phyloP scores from a whole-genome alignment of 2,888 invertebrate species.

The Phania funesta region DNA sequence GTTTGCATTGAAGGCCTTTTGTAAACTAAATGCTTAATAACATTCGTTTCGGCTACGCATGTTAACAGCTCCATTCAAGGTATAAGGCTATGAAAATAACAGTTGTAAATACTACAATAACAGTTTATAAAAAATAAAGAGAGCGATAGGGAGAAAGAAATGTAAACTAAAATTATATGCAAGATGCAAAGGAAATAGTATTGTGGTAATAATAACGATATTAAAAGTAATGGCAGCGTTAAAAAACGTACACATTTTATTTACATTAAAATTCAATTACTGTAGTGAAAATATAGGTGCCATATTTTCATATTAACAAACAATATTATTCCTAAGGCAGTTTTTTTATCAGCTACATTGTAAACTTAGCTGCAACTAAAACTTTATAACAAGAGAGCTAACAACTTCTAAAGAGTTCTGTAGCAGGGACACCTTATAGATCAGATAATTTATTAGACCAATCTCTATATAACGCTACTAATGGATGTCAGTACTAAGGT shows the following conservation, averaged over 20 bases:
- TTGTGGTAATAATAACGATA: not conserved
- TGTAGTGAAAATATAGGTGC: not conserved
- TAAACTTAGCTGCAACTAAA: too few relatives aligned
- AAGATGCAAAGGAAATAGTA: too few relatives aligned
- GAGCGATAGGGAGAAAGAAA: too few relatives aligned
- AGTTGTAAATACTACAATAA: not conserved
- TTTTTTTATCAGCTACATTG: not conserved
- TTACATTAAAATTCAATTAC: not conserved
- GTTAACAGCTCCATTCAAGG: not conserved
- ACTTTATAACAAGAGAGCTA: too few relatives aligned
- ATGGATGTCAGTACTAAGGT: too few relatives aligned
- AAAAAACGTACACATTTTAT: not conserved
- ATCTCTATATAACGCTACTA: too few relatives aligned
- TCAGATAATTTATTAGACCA: too few relatives aligned
- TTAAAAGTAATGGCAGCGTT: not conserved
- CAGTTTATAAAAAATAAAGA: too few relatives aligned
- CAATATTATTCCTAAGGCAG: not conserved
- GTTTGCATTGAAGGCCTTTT: not conserved
- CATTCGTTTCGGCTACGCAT: not conserved
- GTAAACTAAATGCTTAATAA: constrained; percentile 9
- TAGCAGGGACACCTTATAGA: too few relatives aligned
- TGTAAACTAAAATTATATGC: too few relatives aligned
- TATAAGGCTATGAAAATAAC: not conserved
- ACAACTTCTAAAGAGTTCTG: too few relatives aligned
- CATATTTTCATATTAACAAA: not conserved